Conservation (phyloP, 2,888 invertebrate species). For the Campoplex nolae region DNA sequence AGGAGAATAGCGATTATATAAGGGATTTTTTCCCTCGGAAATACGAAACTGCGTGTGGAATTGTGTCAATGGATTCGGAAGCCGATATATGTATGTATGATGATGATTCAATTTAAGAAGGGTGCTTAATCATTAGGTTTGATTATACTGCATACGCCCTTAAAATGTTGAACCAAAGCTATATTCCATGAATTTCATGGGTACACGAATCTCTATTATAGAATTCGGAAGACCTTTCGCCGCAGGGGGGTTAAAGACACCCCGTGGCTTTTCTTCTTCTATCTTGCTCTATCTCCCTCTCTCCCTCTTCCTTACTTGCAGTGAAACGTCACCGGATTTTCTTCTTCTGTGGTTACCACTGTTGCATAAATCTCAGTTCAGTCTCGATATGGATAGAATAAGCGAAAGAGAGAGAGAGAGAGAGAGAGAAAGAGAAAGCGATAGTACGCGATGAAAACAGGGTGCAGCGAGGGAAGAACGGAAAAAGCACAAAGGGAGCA, state of each 20-base stretch:
- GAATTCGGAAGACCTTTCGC: constrained; percentile 56
- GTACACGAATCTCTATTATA: constrained; percentile 55
- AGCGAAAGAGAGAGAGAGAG: background rate
- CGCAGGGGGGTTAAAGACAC: constrained; percentile 46
- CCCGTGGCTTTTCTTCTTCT: constrained; percentile 53
- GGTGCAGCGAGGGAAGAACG: constrained; percentile 36
- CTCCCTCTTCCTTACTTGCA: constrained; percentile 19
- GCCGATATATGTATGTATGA: constrained; percentile 20
- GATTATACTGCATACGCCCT: constrained; percentile 19
- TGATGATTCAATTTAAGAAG: constrained; percentile 8
- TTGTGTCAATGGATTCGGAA: constrained; percentile 46
- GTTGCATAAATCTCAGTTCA: constrained; percentile 60
- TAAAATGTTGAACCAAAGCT: background rate
- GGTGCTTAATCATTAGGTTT: background rate
- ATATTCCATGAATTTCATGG: constrained; percentile 39
- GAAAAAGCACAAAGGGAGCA: constrained; percentile 49
- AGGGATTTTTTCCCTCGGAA: constrained; percentile 59
- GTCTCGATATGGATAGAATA: background rate
- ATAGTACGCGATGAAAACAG: constrained; percentile 51
- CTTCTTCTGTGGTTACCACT: constrained; percentile 24
- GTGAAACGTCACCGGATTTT: constrained; percentile 48
- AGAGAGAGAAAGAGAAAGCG: background rate
- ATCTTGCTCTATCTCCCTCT: constrained; percentile 14
- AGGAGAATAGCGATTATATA: constrained; percentile 32
- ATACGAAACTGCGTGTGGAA: constrained; percentile 50